These are phyloP conservation scores for Calcarius ornatus DNA, from an alignment of 2,113 vertebrate species.

Conservation along the genomic window DNA sequence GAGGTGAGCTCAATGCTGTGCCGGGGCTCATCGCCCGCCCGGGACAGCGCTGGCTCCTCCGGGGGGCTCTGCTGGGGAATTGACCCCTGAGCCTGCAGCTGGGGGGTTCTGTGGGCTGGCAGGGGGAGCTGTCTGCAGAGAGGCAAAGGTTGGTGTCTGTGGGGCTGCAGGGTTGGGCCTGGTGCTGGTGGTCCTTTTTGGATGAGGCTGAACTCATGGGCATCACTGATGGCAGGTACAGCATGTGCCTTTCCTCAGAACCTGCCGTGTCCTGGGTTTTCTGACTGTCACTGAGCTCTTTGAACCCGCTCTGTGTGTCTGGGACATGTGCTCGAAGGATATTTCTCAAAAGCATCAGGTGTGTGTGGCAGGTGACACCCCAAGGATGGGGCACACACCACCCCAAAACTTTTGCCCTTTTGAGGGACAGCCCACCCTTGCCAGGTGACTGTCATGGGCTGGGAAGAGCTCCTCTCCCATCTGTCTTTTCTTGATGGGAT, in stretches of 20 bases:
- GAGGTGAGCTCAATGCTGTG: conserved; percentile 36
- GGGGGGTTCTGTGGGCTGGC: not conserved
- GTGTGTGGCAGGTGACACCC: not conserved
- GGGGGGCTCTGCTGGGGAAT: not conserved
- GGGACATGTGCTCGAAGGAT: not conserved
- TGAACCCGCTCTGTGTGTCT: rapidly evolving
- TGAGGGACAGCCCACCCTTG: not conserved
- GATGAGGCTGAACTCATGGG: not conserved
- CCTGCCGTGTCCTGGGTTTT: not conserved
- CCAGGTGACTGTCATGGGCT: not conserved
- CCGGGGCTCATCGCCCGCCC: not conserved
- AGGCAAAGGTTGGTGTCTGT: not conserved
- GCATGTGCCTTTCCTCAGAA: not conserved
- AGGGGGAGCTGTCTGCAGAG: not conserved
- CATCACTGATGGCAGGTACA: not conserved
- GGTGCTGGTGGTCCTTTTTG: not conserved
- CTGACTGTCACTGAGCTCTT: not conserved
- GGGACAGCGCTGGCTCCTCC: not conserved
- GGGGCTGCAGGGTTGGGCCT: not conserved
- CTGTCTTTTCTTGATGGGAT: conserved; percentile 16
- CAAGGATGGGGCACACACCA: not conserved
- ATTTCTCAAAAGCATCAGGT: not conserved
- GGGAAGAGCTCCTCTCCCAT: not conserved
- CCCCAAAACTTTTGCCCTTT: not conserved
- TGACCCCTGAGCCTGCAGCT: not conserved